Evolutionary conservation across 2,888 invertebrate species (phyloP), one percentile per base, ranked within the genome.

Genomic region (Scrobipalpa atriplicella): DNA sequence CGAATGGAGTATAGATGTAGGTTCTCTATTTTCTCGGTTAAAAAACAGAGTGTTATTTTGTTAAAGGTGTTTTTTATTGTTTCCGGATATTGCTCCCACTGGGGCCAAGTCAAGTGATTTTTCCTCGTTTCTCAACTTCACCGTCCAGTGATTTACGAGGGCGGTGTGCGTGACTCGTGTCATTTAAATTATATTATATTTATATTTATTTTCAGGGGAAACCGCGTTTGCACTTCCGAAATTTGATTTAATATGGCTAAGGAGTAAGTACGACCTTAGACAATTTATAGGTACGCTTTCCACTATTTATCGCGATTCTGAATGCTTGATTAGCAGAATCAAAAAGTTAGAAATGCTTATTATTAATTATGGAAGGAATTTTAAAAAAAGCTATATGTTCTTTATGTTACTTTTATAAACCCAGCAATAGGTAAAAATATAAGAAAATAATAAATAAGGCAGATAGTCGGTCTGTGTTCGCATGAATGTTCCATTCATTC

Each of bases 141-240:
- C 54, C 54, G 13, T 62, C 29, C 62, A 19, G 51, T 64, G 67
- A 67, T 67, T 67, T 67, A 67, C 41, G 64, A 56, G n/a, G 39
- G 19, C 29, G n/a, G 43, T 39, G 63, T 47, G 43, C 64, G 38
- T 16, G 60, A 16, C 62, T 29, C 52, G 21, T 18, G 47, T 21
- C 67, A 64, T 67, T 67, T 64, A 67, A 67, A 58, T 62, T 41
- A 66, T n/a, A n/a, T n/a, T n/a, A n/a, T n/a, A n/a, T n/a, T n/a
- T n/a, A n/a, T 62, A 62, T 66, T 62, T 62, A 41, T 56, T 38
- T 66, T 41, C 62, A 38, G 54, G 6, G 18, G 39, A 21, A 51
- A 62, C 11, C 47, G 47, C 43, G 43, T 47, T 54, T 54, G 54
- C 21, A 21, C 8, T 54, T 54, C 19, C 21, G 10, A 54, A 54